Conservation (phyloP, 2,113 vertebrate genomes). For the Pelecanus crispus region DNA sequence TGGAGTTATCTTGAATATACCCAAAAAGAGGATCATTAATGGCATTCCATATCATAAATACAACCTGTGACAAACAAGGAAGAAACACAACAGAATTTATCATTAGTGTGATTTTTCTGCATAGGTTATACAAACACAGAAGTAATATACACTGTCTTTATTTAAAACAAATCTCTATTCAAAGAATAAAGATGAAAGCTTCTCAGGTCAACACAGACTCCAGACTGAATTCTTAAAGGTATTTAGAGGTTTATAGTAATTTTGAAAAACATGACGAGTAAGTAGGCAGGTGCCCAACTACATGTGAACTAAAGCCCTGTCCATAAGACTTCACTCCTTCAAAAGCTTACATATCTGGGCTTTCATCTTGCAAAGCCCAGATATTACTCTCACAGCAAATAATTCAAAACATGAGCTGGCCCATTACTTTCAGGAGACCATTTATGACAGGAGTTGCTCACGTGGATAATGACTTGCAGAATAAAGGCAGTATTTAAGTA, state of each 20-base stretch:
- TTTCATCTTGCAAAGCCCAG: not conserved
- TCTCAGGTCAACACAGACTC: not conserved
- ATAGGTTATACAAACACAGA: not conserved
- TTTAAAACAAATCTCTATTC: not conserved
- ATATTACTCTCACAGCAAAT: not conserved
- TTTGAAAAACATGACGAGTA: not conserved
- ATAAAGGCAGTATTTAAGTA: not conserved
- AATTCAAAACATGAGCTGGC: not conserved
- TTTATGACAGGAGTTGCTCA: not conserved
- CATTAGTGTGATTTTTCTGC: not conserved
- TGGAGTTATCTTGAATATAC: slow-evolving; percentile 83
- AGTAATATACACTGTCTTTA: not conserved
- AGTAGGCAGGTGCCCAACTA: not conserved
- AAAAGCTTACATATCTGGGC: not conserved
- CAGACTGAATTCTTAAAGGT: not conserved
- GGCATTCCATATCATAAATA: slow-evolving; percentile 91
- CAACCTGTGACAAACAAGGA: slow-evolving; percentile 64
- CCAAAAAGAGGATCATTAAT: slow-evolving; percentile 86
- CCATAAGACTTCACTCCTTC: not conserved
- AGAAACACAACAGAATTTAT: not conserved
- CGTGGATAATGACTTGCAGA: not conserved
- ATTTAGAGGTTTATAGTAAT: not conserved
- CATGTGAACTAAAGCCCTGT: not conserved
- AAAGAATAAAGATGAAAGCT: not conserved
- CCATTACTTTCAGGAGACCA: not conserved